Evolutionary conservation across 2,113 vertebrate species (phyloP).

Genomic region (Hyperoodon ampullatus): DNA sequence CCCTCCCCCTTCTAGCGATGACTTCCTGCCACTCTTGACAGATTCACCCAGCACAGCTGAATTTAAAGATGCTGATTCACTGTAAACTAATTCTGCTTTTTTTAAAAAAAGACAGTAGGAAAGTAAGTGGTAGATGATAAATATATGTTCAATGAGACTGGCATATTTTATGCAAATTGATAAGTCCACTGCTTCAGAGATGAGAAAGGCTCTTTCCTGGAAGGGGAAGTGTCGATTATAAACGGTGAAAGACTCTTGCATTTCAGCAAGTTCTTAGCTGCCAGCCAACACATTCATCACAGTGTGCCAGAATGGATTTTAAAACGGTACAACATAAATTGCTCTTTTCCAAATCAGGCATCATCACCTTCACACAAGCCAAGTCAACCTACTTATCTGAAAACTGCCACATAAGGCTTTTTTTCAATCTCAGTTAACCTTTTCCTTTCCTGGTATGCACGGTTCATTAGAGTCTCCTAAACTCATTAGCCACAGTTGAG

Average conservation of each 20-base stretch:
- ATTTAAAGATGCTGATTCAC: constrained; percentile 55
- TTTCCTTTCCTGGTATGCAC: neutral
- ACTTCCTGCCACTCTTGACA: neutral
- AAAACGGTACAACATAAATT: constrained; percentile 60
- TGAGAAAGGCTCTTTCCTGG: constrained; percentile 59
- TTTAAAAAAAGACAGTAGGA: constrained; percentile 26
- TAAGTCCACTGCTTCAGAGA: constrained; percentile 39
- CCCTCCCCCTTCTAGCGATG: neutral
- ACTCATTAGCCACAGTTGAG: neutral
- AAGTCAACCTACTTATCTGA: constrained; percentile 64
- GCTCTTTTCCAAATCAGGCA: constrained; percentile 62
- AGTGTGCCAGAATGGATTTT: constrained; percentile 67
- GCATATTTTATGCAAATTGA: constrained; percentile 69
- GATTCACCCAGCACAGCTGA: neutral
- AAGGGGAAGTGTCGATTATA: constrained; percentile 44
- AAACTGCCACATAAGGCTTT: constrained; percentile 57
- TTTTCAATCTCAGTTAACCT: constrained; percentile 46
- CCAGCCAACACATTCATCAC: constrained; percentile 63
- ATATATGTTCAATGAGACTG: constrained; percentile 40
- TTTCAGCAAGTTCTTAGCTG: constrained; percentile 67
- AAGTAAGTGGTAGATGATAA: constrained; percentile 54
- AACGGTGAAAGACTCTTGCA: constrained; percentile 38
- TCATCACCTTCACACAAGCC: constrained; percentile 22
- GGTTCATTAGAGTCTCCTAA: neutral
- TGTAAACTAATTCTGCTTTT: neutral